Evolutionary conservation across 1,140 invertebrate genomes (phyloP), one percentile per base, ranked within the genome.

Genomic region (Saccostrea echinata): DNA sequence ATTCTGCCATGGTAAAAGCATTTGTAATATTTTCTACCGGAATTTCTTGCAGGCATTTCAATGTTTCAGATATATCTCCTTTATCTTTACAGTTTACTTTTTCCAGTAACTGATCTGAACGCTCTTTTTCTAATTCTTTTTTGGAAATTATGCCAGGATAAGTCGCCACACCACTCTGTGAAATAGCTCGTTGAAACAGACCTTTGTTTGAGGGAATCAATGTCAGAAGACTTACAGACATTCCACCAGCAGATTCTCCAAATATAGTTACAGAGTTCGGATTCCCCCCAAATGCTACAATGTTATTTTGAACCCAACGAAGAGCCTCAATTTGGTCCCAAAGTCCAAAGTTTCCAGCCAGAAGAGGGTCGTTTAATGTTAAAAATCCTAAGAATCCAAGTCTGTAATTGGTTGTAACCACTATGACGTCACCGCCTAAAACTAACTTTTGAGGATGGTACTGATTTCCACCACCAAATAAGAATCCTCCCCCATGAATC

Each of bases 381-480:
- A 91, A 80, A 51, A 90, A 91, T 0, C 89, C 89, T 52, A 90
- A 85, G 1, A 68, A 33, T 55, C 98, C 97, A 21, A 98, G 96
- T 87, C 98, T 96, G 94, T 99, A 99, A 94, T 99, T 98, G 96
- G 99, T 98, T 18, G 98, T 97, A 3, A 98, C 98, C 85, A 99
- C 95, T 71, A 99, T 97, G n/a, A 99, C 96, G 91, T 98, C 97
- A 35, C 91, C 91, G 24, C 88, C 86, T 27, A 97, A 97, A 0
- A 97, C 97, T 35, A 99, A 95, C 91, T 97, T 97, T 88, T 95
- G 94, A 87, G 97, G 97, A 95, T 99, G 98, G 94, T 99, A 99
- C 21, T 99, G 96, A 93, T 98, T 98, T 97, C 68, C 98, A 97
- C 57, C 98, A 90, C 95, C 91, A n/a, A 89, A 51, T 93, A 98